phyloP scores from a whole-genome alignment of 2,797 vertebrate species.

The Labeo calbasu region DNA sequence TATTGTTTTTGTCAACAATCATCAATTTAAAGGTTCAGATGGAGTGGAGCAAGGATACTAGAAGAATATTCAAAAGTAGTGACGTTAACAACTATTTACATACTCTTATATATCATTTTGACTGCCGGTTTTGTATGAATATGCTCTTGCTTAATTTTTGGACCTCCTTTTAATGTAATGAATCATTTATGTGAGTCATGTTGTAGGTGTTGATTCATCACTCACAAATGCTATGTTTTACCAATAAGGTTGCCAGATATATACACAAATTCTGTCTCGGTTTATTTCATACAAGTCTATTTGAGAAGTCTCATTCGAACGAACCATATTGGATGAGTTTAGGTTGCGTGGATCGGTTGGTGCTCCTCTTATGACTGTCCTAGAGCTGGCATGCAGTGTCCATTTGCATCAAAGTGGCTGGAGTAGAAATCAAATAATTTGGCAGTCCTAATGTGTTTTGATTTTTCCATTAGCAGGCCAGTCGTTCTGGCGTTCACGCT shows the following conservation, averaged over 20 bases:
- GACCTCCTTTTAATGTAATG: not conserved
- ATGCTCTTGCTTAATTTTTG: not conserved
- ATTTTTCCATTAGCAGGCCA: conserved; percentile 78
- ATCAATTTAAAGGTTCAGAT: not conserved
- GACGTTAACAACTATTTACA: not conserved
- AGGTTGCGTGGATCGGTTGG: not conserved
- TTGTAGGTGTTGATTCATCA: not conserved
- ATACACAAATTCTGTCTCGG: not conserved
- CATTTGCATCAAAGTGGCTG: conserved; percentile 67
- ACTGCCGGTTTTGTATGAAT: conserved; percentile 11
- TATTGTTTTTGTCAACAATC: too few relatives aligned
- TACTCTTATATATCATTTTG: not conserved
- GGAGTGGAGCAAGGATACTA: not conserved
- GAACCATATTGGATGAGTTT: not conserved
- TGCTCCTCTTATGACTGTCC: not conserved
- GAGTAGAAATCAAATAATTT: conserved; percentile 73
- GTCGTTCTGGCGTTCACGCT: conserved; percentile 69
- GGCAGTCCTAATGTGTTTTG: conserved; percentile 77
- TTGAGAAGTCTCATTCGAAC: not conserved
- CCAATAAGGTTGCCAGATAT: not conserved
- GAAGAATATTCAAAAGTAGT: not conserved
- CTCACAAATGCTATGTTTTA: not conserved
- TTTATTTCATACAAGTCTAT: not conserved
- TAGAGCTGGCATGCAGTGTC: conserved; percentile 43
- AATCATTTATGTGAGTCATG: not conserved